These are phyloP conservation scores for Trichomalopsis sarcophagae DNA, from an alignment of 1,140 invertebrate genomes.

Conservation along the genomic window DNA sequence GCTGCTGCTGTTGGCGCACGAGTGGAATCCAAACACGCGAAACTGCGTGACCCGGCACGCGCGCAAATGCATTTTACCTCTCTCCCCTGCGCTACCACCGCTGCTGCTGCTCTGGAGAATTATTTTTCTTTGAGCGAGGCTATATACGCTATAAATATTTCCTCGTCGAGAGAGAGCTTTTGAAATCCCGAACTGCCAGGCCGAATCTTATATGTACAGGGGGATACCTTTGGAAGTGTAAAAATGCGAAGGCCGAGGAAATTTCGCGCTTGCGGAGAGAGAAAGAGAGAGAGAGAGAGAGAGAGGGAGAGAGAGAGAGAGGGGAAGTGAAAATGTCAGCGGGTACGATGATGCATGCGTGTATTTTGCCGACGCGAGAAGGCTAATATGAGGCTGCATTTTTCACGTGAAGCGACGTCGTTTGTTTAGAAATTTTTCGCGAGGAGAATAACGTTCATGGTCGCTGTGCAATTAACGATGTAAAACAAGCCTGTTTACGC, in stretches of 20 bases:
- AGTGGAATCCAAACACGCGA: conserved; percentile 36
- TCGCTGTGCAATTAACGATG: background rate
- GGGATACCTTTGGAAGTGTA: background rate
- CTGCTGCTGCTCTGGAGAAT: background rate
- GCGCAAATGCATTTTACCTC: conserved; percentile 18
- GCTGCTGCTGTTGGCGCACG: background rate
- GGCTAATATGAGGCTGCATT: too few relatives aligned
- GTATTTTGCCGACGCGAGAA: too few relatives aligned
- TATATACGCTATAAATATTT: conserved; percentile 26
- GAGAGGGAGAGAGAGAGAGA: background rate
- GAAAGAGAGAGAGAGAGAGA: background rate
- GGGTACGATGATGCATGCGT: background rate
- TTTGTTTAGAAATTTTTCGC: too few relatives aligned
- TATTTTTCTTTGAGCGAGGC: conserved; percentile 12
- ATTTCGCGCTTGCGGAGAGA: background rate
- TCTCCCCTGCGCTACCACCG: background rate
- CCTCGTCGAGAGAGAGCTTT: background rate
- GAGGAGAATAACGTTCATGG: too few relatives aligned
- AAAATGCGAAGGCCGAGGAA: background rate
- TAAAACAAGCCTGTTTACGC: background rate
- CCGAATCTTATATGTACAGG: background rate
- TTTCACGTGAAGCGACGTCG: too few relatives aligned
- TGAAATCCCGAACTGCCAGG: conserved; percentile 7
- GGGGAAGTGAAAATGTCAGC: background rate
- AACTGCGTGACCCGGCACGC: conserved; percentile 16